Conservation (phyloP, 2,888 invertebrate genomes). For the Sinodicranocentrus sp. region DNA sequence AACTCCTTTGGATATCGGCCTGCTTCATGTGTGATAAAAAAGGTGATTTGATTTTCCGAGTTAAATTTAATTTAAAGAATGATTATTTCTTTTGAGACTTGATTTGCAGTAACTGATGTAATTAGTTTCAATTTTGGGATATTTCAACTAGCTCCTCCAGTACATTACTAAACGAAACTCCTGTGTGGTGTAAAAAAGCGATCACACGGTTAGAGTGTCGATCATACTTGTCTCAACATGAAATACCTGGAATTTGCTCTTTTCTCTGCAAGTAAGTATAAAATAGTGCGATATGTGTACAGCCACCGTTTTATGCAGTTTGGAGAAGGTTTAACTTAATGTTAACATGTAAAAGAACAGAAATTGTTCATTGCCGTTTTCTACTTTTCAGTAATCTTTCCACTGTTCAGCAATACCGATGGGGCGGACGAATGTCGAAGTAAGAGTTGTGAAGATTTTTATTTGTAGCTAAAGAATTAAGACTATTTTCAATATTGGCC, state of each 20-base stretch:
- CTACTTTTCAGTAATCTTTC: conserved; percentile 74
- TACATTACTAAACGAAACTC: no score
- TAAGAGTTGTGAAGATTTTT: conserved; percentile 54
- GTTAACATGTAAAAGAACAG: neutral
- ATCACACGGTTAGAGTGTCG: no score
- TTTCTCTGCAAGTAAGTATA: conserved; percentile 75
- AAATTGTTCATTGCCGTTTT: conserved; percentile 6
- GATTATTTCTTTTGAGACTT: no score
- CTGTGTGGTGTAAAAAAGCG: no score
- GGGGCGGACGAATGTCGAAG: conserved; percentile 76
- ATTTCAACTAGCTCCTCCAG: no score
- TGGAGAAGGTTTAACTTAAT: neutral
- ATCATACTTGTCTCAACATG: conserved; percentile 58
- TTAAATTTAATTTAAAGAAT: no score
- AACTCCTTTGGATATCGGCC: neutral
- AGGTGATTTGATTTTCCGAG: neutral
- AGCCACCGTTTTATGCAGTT: neutral
- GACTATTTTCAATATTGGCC: no score
- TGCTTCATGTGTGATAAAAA: conserved; percentile 10
- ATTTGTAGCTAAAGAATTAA: no score
- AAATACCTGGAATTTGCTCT: conserved; percentile 75
- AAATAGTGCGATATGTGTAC: neutral
- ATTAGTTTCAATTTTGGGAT: no score
- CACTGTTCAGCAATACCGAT: conserved; percentile 74
- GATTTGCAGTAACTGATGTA: no score